These are phyloP conservation scores for Epinotia brunnichana DNA, from an alignment of 2,888 invertebrate genomes.

Conservation along the genomic window DNA sequence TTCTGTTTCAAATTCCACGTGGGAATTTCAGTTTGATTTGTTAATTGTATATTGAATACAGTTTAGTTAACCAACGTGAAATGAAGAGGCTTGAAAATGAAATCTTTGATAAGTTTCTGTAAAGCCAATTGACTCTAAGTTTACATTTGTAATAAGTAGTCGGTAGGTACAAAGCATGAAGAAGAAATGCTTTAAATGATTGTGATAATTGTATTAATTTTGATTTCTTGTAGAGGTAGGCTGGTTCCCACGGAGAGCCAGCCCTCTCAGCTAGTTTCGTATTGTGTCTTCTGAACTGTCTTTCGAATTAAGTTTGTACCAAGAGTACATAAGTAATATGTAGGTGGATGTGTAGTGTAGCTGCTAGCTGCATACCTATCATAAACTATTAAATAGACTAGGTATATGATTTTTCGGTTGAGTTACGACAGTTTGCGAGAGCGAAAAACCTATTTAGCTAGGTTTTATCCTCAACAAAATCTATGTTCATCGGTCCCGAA, in stretches of 20 bases:
- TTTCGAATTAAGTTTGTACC: no score
- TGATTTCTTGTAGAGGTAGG: neutral
- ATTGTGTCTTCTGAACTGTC: neutral
- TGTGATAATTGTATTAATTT: neutral
- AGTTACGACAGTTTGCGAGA: neutral
- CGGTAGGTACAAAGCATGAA: neutral
- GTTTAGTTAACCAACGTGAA: constrained; percentile 3
- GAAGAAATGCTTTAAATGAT: neutral
- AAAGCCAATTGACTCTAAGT: constrained; percentile 2
- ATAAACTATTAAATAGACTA: no score
- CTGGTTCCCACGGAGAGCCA: neutral
- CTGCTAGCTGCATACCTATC: no score
- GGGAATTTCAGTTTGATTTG: constrained; percentile 14
- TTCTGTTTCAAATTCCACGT: constrained; percentile 33
- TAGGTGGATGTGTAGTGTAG: no score
- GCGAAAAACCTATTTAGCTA: neutral
- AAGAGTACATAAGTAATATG: no score
- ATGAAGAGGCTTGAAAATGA: constrained; percentile 12
- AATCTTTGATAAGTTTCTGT: constrained; percentile 9
- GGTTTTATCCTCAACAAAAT: neutral
- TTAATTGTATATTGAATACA: constrained; percentile 7
- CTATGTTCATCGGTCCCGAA: neutral
- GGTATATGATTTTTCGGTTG: neutral
- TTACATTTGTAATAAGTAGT: neutral
- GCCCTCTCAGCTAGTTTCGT: neutral